Base-by-base conservation (phyloP, 1,140 invertebrate species). In the Aphaenogaster floridana region DNA sequence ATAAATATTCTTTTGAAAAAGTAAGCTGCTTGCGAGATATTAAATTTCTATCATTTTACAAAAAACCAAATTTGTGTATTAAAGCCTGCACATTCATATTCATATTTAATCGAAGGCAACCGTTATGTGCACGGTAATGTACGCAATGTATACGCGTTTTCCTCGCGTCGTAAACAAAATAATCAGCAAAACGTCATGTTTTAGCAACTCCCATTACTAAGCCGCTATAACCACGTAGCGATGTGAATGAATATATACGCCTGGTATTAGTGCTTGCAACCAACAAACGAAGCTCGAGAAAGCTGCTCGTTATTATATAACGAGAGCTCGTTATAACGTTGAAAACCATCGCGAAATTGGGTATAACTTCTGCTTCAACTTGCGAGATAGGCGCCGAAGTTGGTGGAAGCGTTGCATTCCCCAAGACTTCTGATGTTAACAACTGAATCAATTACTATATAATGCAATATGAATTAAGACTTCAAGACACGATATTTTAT, bases 241-340 rank as follows among this genome's bases (percentile, higher is more conserved):
- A 84, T 84, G 80, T 76, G 88, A 88, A 92, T 91, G 90, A 93
- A 91, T 90, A 91, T 92, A 80, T 90, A 93, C 92, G 91, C 92
- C 92, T 90, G 92, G 93, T 90, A 90, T 93, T 91, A 91, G 92
- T 92, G 91, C 91, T 90, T 89, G 92, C 92, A 90, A 92, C 90
- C 89, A 88, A 92, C 92, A 94, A 93, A 94, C 94, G 92, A 94
- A 94, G 91, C 93, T 64, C 64, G 92, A 93, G 89, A 90, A 87
- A 91, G 89, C 88, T 88, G 92, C 94, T 94, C 93, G 94, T 94
- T 94, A 94, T 94, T 93, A 93, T 93, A 93, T 94, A 94, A 94
- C 94, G 92, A 94, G 94, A 94, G 92, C 94, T 94, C 94, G 93
- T 94, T 94, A 94, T 94, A 94, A 93, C 92, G 93, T 92, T 92